Base-by-base conservation (phyloP, 1,140 invertebrate species). In the Camponotus pennsylvanicus region DNA sequence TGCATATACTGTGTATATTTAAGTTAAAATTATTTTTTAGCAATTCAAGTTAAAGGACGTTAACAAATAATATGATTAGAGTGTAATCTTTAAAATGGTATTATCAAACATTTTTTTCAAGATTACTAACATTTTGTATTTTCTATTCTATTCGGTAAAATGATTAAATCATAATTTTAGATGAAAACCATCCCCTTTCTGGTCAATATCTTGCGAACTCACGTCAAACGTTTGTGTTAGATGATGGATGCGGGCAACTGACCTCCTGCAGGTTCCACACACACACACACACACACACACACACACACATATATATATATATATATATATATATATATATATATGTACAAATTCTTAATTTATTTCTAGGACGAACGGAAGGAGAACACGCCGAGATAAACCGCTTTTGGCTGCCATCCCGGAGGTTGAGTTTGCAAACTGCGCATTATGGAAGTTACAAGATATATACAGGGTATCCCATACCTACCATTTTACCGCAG, bases 401-500 rank as follows among this genome's bases (percentile, higher is more conserved):
- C 87, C 87, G 76, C 75, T 89, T 64, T 91, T 90, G 90, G 90
- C 90, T 80, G 52, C 40, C 64, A 69, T 86, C 90, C 89, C 88
- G 85, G 80, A 90, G 85, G 79, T 88, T 83, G 85, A 91, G 89
- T 91, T 91, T 89, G 87, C 87, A 84, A 90, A 91, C 82, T 87
- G 66, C 69, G 49, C 66, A 61, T 87, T 77, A 78, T 57, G 52
- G 61, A 86, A 67, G 77, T 75, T 80, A 70, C 67, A 71, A 69
- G 55, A 67, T 82, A 86, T 52, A 52, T 80, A 86, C 61, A 67
- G 75, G 76, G 85, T 85, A 66, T 61, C 55, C 75, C 79, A 40
- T 59, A 61, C 71, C 83, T 70, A 66, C 32, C 70, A 15, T 49
- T 49, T 49, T 59, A 79, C 34, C 63, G 4, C 52, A 61, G 61